phyloP scores from a whole-genome alignment of 1,140 invertebrate species.

The Amyelois transitella region DNA sequence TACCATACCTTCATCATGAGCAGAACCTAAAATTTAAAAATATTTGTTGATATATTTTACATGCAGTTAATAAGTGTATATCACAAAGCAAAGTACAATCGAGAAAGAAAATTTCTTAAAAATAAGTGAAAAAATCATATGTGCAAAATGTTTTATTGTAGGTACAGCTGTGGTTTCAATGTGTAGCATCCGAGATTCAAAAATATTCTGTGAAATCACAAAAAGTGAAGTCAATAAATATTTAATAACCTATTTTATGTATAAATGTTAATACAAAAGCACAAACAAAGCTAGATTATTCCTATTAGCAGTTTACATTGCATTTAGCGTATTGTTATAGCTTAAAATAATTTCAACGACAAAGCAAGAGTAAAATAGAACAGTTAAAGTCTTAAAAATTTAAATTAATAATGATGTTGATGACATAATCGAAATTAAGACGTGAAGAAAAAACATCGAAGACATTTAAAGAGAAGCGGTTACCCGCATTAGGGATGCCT shows the following conservation, averaged over 20 bases:
- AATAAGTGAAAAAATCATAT: not conserved
- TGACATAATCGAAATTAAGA: conserved; percentile 12
- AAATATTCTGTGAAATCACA: too few relatives aligned
- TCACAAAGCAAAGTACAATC: not conserved
- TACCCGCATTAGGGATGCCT: conserved; percentile 81
- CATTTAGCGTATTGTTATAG: too few relatives aligned
- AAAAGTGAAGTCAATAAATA: too few relatives aligned
- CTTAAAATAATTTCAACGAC: not conserved
- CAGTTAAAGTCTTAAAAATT: conserved; percentile 2
- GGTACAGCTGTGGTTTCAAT: too few relatives aligned
- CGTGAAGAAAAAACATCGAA: conserved; percentile 37
- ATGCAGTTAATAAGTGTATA: not conserved
- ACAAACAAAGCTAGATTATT: too few relatives aligned
- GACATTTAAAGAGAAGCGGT: conserved; percentile 58
- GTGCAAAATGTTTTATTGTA: not conserved
- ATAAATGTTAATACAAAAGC: too few relatives aligned
- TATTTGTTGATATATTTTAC: conserved; percentile 3
- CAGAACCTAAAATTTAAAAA: conserved; percentile 49
- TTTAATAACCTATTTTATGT: too few relatives aligned
- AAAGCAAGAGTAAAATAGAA: conserved; percentile 4
- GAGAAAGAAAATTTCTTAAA: too few relatives aligned
- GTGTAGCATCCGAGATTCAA: too few relatives aligned
- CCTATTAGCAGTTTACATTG: too few relatives aligned
- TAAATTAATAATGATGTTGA: conserved; percentile 9
- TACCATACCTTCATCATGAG: conserved; percentile 76